These are phyloP conservation scores for Uropetala carovei DNA, from an alignment of 2,888 invertebrate species.

Conservation along the genomic window DNA sequence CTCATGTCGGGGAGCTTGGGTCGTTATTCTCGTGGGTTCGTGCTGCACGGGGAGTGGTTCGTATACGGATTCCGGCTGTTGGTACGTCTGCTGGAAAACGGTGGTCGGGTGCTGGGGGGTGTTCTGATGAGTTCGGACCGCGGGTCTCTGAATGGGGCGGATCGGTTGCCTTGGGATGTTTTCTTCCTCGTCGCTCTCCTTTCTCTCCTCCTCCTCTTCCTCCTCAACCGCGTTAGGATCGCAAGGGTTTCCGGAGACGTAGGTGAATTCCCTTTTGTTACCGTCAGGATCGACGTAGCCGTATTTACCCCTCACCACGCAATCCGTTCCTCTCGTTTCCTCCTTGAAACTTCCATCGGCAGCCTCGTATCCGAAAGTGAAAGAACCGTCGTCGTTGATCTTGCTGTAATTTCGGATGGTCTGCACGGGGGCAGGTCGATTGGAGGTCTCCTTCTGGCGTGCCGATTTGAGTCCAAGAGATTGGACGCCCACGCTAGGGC, in stretches of 20 bases:
- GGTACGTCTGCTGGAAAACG: conserved; percentile 84
- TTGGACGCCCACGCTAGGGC: conserved; percentile 73
- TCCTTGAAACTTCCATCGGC: conserved; percentile 92
- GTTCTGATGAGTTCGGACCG: conserved; percentile 67
- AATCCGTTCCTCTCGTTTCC: conserved; percentile 90
- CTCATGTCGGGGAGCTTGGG: conserved; percentile 71
- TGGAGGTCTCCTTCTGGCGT: conserved; percentile 78
- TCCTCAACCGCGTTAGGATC: conserved; percentile 89
- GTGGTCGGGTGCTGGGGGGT: conserved; percentile 78
- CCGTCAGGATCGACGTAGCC: conserved; percentile 92
- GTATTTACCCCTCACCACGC: conserved; percentile 91
- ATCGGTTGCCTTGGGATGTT: conserved; percentile 78
- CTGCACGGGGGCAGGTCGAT: conserved; percentile 83
- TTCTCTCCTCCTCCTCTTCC: conserved; percentile 79
- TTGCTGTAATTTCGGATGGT: conserved; percentile 91
- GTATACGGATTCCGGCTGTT: conserved; percentile 76
- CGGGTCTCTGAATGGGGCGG: conserved; percentile 67
- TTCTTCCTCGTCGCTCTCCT: conserved; percentile 75
- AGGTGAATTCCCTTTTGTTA: conserved; percentile 90
- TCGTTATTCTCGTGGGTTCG: conserved; percentile 74
- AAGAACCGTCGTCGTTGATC: conserved; percentile 89
- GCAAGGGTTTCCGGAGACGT: conserved; percentile 91
- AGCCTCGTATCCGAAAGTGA: conserved; percentile 90
- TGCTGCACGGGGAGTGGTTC: conserved; percentile 69
- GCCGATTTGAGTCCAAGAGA: conserved; percentile 72